phyloP scores from a whole-genome alignment of 2,888 invertebrate species.

The Sicus ferrugineus region DNA sequence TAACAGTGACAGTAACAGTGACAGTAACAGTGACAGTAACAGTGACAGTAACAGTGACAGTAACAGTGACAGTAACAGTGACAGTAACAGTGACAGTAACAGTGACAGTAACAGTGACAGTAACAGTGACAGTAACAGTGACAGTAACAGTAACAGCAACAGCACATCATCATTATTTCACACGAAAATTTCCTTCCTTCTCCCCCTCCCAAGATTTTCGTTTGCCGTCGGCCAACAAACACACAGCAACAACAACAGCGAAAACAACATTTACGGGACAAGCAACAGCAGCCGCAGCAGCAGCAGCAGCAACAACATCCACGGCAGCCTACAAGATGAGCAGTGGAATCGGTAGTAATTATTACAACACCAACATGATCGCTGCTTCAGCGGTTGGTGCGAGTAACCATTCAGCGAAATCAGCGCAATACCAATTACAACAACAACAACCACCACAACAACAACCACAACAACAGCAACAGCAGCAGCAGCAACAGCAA shows the following conservation, averaged over 20 bases:
- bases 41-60: too few species aligned
- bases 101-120: too few species aligned
- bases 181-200: too few species aligned
- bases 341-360: conserved; percentile 58
- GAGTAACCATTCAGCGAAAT: conserved; percentile 5
- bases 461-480: conserved; percentile 31
- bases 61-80: too few species aligned
- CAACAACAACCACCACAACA: conserved; percentile 41
- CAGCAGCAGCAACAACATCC: conserved; percentile 19
- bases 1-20: too few species aligned
- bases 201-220: conserved; percentile 48
- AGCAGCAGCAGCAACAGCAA: conserved; percentile 42
- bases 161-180: too few species aligned
- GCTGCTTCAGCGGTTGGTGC: conserved; percentile 26
- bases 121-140: too few species aligned
- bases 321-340: conserved; percentile 23
- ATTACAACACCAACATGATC: conserved; percentile 43
- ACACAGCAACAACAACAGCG: conserved; percentile 26
- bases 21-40: too few species aligned
- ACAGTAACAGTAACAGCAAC: too few species aligned
- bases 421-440: conserved; percentile 32
- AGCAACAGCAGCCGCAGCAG: conserved; percentile 13
- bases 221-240: conserved; percentile 34
- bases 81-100: too few species aligned
- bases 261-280: conserved; percentile 14